Evolutionary conservation across 2,888 invertebrate genomes (phyloP), one percentile per base, ranked within the genome.

Genomic region (Chalcis sispes): DNA sequence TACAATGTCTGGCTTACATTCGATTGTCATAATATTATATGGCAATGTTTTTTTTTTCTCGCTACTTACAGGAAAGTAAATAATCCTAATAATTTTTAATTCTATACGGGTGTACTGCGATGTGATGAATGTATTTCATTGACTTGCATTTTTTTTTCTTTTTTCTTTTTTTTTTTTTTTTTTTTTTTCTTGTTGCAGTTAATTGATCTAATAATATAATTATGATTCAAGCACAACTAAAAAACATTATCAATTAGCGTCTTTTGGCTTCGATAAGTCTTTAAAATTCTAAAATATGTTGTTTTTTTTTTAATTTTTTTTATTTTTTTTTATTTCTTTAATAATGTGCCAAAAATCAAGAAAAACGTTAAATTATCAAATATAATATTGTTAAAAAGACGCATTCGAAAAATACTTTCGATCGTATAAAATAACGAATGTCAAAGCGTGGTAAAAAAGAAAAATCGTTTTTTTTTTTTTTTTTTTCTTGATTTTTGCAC

Each of bases 181-280:
- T n/a, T n/a, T n/a, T n/a, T n/a, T n/a, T n/a, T n/a, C n/a, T n/a
- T n/a, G n/a, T n/a, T n/a, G n/a, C n/a, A n/a, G n/a, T n/a, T n/a
- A n/a, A n/a, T n/a, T n/a, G n/a, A n/a, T n/a, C n/a, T 36, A 36
- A 36, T 36, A 7, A 36, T 36, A 7, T 36, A 36, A 36, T 36
- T n/a, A n/a, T 48, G 29, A 58, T 62, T 50, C 48, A 29, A 72
- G 54, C 67, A 77, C 27, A 29, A 61, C 72, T 76, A 72, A 71
- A 78, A 73, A 79, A 80, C 72, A 70, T 80, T 80, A 77, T 70
- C 77, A 81, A 81, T 83, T 87, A 87, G 87, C 88, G 84, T 88
- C 87, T 87, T 85, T 87, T 85, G 87, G 88, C 88, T 88, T 86
- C 83, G 81, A 83, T 84, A 83, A 85, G 82, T 85, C 83, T 85